phyloP scores from a whole-genome alignment of 2,113 vertebrate species.

The Argyrosomus japonicus region DNA sequence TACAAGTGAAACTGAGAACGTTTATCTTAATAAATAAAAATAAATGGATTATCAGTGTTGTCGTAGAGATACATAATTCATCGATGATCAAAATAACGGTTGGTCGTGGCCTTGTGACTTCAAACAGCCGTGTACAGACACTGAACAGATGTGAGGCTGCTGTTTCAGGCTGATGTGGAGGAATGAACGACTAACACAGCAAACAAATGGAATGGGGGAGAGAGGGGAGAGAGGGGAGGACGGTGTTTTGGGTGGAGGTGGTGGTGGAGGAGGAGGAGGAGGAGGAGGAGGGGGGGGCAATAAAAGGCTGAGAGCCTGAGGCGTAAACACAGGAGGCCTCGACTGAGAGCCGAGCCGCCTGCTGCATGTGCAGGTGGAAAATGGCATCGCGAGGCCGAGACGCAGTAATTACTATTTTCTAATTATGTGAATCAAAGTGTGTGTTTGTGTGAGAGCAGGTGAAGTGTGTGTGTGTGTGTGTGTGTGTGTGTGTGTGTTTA shows the following conservation, averaged over 20 bases:
- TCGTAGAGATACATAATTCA: no score
- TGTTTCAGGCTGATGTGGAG: not conserved
- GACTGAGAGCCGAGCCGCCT: slow-evolving; percentile 19
- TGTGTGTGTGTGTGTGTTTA: not conserved
- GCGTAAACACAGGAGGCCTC: slow-evolving; percentile 74
- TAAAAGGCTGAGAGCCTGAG: slow-evolving; percentile 65
- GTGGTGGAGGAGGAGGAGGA: not conserved
- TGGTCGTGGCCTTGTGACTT: no score
- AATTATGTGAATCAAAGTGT: slow-evolving; percentile 57
- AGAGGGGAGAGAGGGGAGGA: slow-evolving; percentile 12
- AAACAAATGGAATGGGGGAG: slow-evolving; percentile 65
- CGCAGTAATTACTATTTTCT: slow-evolving; percentile 74
- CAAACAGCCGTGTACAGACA: not conserved
- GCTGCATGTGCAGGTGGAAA: slow-evolving; percentile 54
- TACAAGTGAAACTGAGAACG: no score
- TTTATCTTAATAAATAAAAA: no score
- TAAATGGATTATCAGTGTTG: no score
- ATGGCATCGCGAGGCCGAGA: slow-evolving; percentile 49
- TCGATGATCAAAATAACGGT: no score
- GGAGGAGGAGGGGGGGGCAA: slow-evolving; percentile 3
- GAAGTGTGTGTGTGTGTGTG: not conserved
- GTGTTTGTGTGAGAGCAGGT: slow-evolving; percentile 18
- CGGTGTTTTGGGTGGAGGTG: slow-evolving; percentile 5
- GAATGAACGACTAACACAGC: slow-evolving; percentile 35
- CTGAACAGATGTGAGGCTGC: not conserved